Evolutionary conservation across 2,888 invertebrate species (phyloP).

Genomic region (Lutraria lutraria): DNA sequence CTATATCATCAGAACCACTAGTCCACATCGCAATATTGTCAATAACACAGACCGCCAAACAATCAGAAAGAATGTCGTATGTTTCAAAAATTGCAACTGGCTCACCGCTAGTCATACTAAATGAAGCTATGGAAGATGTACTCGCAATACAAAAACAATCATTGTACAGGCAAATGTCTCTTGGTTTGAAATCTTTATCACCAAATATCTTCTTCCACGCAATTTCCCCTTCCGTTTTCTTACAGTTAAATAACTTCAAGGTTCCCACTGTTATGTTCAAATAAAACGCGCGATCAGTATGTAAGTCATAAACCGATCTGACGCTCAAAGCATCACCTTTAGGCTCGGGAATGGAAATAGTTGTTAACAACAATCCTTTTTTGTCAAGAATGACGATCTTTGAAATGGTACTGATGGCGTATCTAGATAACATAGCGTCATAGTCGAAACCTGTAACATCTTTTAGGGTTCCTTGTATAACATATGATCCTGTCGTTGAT

Average conservation of each 20-base stretch:
- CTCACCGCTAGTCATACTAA: not conserved
- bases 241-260: not conserved
- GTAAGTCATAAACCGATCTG: not conserved
- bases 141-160: not conserved
- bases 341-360: not conserved
- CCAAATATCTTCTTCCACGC: not conserved
- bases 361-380: not conserved
- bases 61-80: not conserved
- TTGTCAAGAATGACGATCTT: not conserved
- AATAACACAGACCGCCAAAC: not conserved
- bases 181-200: not conserved
- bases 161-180: not conserved
- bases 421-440: not conserved
- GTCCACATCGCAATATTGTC: constrained; percentile 2
- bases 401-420: not conserved
- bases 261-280: not conserved
- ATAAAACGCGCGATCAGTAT: not conserved
- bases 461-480: not conserved
- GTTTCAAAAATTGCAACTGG: not conserved
- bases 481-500: not conserved
- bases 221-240: not conserved
- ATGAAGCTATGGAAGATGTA: not conserved
- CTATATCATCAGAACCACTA: not conserved
- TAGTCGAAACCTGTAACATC: not conserved
- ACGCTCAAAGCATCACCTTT: not conserved